Evolutionary conservation across 2,888 invertebrate species (phyloP).

Genomic region (Labia minor): DNA sequence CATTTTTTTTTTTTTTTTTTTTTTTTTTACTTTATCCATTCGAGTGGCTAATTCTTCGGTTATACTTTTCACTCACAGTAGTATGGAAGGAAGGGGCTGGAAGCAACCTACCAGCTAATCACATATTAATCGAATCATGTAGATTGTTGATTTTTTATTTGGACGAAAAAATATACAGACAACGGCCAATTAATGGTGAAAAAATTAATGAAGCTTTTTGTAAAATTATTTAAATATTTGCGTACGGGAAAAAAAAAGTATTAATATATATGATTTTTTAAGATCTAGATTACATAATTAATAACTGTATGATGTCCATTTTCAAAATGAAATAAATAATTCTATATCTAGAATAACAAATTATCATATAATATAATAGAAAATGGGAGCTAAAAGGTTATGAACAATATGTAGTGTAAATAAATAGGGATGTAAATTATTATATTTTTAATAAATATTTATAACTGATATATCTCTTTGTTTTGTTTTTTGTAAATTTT

Average conservation of each 20-base stretch:
- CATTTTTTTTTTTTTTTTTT: not conserved
- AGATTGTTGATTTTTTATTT: not conserved
- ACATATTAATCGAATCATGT: not conserved
- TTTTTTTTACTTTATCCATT: not conserved
- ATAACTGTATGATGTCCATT: not conserved
- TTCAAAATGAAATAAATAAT: not conserved
- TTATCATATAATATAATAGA: not conserved
- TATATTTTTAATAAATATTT: too few species aligned
- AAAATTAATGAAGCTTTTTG: not conserved
- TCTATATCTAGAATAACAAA: not conserved
- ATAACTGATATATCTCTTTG: too few species aligned
- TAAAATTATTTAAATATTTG: constrained; percentile 13
- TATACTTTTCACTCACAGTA: not conserved
- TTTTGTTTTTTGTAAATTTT: too few species aligned
- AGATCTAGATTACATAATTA: not conserved
- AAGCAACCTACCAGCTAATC: not conserved
- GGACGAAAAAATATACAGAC: not conserved
- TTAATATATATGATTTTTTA: constrained; percentile 13
- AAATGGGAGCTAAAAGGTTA: not conserved
- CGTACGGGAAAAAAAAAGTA: not conserved
- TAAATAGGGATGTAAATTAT: too few species aligned
- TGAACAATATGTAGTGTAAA: too few species aligned
- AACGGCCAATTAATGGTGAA: not conserved
- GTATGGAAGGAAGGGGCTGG: not conserved
- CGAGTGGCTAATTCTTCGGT: not conserved